Evolutionary conservation across 2,797 vertebrate species (phyloP), one percentile per base, ranked within the genome.

Genomic region (Poeciliopsis turneri): DNA sequence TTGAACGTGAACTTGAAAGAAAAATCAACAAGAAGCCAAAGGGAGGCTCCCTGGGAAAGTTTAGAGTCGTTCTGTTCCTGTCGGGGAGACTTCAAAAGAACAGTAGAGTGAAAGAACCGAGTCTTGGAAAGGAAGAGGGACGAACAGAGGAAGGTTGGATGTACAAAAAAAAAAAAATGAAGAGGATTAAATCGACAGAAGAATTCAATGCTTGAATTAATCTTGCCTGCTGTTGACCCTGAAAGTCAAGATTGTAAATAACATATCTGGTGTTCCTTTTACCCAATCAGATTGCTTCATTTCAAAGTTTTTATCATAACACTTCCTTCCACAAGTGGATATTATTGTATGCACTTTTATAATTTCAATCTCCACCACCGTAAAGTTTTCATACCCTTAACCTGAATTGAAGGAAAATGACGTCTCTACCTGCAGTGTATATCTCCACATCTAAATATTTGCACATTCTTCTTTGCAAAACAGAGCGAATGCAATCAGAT

Each of bases 81-180:
- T 92, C 92, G 80, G 88, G 96, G 95, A 84, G 87, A 96, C 96
- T 97, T 97, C 93, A 94, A 92, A 94, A 90, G 91, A 82, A 53
- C 78, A 77, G 82, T 78, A 73, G 80, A 72, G 80, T 45, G 80
- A 90, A 82, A 82, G 82, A 79, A 75, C 68, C 64, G 76, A 86
- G 82, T 78, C 80, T 79, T 74, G 81, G 84, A 81, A 61, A 88
- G 86, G 82, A 87, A 86, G 84, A 80, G 69, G 80, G 79, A 89
- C 0, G 69, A 84, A 77, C 72, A 89, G 76, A 88, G 85, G 89
- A 90, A 86, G 75, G 74, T 49, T 68, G 66, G 84, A 82, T 85
- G 78, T 76, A 83, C 72, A 87, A 71, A 53, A 53, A 53, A 79
- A 68, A 78, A 78, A 2, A 55, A n/a, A 55, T n/a, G n/a, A 75